These are phyloP conservation scores for Oscheius sp. DNA, from an alignment of 2,888 invertebrate genomes.

Conservation along the genomic window DNA sequence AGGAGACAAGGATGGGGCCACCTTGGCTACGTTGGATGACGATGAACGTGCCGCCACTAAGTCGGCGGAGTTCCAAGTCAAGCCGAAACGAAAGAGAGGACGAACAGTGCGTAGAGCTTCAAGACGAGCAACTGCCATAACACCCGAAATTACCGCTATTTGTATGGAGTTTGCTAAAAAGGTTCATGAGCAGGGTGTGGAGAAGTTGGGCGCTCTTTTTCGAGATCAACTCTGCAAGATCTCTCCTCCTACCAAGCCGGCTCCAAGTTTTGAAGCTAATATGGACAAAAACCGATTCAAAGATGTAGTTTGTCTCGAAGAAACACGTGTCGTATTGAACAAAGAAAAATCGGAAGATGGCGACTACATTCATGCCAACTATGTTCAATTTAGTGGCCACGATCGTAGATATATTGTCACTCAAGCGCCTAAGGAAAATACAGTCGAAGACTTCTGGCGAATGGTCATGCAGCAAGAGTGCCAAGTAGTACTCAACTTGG, in stretches of 20 bases:
- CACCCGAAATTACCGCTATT: too few species aligned
- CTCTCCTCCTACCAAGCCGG: neutral
- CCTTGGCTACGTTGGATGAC: too few species aligned
- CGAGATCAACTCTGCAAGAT: neutral
- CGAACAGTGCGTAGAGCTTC: too few species aligned
- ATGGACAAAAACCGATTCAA: neutral
- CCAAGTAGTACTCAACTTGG: constrained; percentile 1
- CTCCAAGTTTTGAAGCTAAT: neutral
- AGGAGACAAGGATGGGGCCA: too few species aligned
- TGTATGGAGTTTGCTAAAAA: neutral
- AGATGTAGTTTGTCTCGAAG: constrained; percentile 42
- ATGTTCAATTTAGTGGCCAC: constrained; percentile 35
- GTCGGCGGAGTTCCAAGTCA: too few species aligned
- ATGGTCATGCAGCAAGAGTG: constrained; percentile 13
- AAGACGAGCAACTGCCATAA: too few species aligned
- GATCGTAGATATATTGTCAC: constrained; percentile 30
- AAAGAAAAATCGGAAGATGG: constrained; percentile 36
- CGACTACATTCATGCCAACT: constrained; percentile 58
- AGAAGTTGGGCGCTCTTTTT: neutral
- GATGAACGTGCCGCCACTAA: too few species aligned
- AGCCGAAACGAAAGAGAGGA: too few species aligned
- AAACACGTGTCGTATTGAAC: constrained; percentile 36
- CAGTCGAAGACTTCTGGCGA: constrained; percentile 21
- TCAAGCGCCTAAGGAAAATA: constrained; percentile 14
- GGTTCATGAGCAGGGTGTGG: neutral